Base-by-base conservation (phyloP, 2,888 invertebrate species). In the Meiosimyza platycephala region DNA sequence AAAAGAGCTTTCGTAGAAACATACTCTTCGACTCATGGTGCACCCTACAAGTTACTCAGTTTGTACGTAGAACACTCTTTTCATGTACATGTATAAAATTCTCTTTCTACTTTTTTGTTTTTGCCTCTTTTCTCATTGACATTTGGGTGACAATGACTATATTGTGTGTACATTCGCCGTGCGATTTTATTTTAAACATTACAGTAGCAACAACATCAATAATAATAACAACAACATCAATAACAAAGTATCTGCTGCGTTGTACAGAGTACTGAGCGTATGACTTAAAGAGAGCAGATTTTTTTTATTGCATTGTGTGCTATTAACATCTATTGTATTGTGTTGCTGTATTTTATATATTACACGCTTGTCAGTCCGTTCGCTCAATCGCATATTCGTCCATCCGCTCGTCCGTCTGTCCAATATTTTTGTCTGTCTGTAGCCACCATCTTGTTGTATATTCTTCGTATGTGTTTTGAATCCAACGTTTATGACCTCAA, bases 401-500 rank as follows among this genome's bases (percentile, higher is more conserved):
- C 18, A n/a, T 22, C 18, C 47, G 62, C 2, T 40, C 63, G 62
- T 63, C 50, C 12, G 62, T 50, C 51, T 47, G 57, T 18, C 66
- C 57, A 47, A 62, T 62, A 47, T 67, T 67, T 52, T 65, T 40
- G 71, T 69, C 48, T 66, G 60, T 70, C 13, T 33, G 48, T 57
- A 63, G 65, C 69, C 69, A 74, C 70, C 75, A 72, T 75, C 73
- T 75, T 72, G 71, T 59, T 67, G 52, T 66, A 63, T 72, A 64
- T 6, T 40, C 1, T 40, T 40, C 40, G 40, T 9, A 7, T 40
- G 6, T 75, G 76, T 76, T 76, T 78, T 78, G 75, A 78, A 77
- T 78, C 79, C 71, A 75, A 77, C 74, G 74, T 78, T 76, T 77
- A 74, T 80, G 81, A 83, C 83, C 83, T 83, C 80, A 82, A 81